phyloP scores from a whole-genome alignment of 1,140 invertebrate species.

The Rhagoletis pomonella region DNA sequence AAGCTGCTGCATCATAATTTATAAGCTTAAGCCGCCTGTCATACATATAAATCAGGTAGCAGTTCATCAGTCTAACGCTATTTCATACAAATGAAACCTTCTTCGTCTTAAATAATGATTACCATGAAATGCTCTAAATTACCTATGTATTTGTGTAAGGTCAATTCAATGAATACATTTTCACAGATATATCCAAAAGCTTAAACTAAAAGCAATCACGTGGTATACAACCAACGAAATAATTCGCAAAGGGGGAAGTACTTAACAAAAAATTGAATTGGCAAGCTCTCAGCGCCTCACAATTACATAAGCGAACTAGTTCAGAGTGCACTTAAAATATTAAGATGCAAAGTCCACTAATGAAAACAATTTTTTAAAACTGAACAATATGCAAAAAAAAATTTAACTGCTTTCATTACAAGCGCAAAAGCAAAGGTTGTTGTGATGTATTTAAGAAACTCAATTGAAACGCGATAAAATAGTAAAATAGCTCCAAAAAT shows the following conservation, averaged over 20 bases:
- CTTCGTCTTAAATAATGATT: too few relatives aligned
- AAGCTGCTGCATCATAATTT: too few relatives aligned
- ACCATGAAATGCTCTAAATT: neutral
- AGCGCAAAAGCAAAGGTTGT: too few relatives aligned
- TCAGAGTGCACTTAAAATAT: neutral
- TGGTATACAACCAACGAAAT: neutral
- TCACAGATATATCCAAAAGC: neutral
- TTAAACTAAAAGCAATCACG: neutral
- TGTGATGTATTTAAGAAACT: neutral
- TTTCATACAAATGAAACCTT: too few relatives aligned
- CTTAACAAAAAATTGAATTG: neutral
- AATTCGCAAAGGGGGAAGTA: neutral
- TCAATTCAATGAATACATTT: neutral
- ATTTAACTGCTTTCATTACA: neutral
- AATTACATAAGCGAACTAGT: conserved; percentile 7
- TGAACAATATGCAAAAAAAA: neutral
- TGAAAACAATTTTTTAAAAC: neutral
- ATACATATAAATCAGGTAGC: too few relatives aligned
- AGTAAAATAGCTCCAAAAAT: neutral
- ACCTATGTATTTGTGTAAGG: neutral
- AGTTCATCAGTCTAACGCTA: too few relatives aligned
- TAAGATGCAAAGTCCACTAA: neutral
- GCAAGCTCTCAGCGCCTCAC: neutral
- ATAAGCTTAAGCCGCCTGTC: too few relatives aligned
- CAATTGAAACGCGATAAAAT: neutral